Percentiles rank a stretch among this genome's conserved stretches.
These are phyloP conservation scores for Lontra canadensis DNA, from an alignment of 2,113 vertebrate genomes.

Conservation along the genomic window DNA sequence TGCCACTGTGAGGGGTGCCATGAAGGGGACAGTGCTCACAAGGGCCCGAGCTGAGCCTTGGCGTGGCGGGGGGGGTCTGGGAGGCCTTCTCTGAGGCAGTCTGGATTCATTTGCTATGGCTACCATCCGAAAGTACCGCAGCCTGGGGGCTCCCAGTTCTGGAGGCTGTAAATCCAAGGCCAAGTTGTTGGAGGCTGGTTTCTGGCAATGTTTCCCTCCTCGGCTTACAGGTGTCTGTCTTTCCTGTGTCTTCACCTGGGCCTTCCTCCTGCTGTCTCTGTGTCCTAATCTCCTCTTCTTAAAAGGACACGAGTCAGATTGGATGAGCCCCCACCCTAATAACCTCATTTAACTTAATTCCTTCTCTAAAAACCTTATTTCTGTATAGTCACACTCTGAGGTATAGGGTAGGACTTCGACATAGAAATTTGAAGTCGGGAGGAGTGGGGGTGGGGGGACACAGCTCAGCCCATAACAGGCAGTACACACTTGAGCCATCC, in stretches of 20 bases:
- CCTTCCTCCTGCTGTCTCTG: neutral
- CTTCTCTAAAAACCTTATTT: neutral
- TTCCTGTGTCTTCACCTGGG: neutral
- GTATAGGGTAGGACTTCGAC: neutral
- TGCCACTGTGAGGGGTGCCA: accelerated
- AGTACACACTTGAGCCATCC: neutral
- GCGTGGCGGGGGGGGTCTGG: no score
- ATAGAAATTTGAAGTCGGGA: neutral
- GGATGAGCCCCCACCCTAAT: neutral
- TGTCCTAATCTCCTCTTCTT: neutral
- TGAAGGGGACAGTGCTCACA: neutral
- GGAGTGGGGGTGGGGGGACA: neutral
- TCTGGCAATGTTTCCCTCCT: neutral
- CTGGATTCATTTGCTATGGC: neutral
- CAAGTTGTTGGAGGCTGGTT: neutral
- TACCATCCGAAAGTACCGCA: neutral
- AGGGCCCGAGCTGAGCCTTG: neutral
- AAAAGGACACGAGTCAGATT: neutral
- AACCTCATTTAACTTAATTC: neutral
- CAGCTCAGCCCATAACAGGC: neutral
- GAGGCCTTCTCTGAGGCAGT: neutral
- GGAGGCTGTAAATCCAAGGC: neutral
- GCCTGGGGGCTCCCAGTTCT: neutral
- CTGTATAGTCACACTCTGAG: neutral
- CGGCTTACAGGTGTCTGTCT: neutral